Base-by-base conservation (phyloP, 1,140 invertebrate genomes). In the Cydia fagiglandana region DNA sequence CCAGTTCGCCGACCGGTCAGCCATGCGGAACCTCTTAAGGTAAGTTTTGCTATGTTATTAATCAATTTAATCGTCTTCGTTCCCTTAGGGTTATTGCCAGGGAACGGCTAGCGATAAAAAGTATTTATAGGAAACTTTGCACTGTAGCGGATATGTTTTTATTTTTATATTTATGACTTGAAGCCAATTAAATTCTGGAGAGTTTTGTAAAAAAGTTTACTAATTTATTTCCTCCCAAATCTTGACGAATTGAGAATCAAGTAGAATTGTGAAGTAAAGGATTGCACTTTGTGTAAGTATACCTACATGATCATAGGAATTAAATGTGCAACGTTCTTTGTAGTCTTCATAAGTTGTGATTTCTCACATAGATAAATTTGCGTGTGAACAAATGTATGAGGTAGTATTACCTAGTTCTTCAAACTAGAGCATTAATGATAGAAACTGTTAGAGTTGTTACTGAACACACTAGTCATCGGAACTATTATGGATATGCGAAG, bases 21-120 rank as follows among this genome's bases (percentile, higher is more conserved):
- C 82, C 75, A 91, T 91, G 89, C 87, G 88, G 85, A 89, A 89
- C 84, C 76, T 88, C 70, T 77, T 90, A 84, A 79, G 89, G 89
- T 91, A 80, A 88, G 87, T 85, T 81, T 75, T 66, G 76, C 61
- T 41, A 20, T 50, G 45, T 68, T 41, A 56, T 30, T 73, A 47
- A 64, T 66, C 20, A 73, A 70, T 38, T 41, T 79, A 50, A 68
- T 78, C 73, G 74, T 24, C 53, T 73, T 79, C 17, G 41, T 75
- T 77, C 61, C 77, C 75, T 78, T 78, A 66, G 78, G 79, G 77
- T 82, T 82, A 80, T 74, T 20, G 74, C 74, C 68, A 75, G 77
- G 70, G 76, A 78, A 70, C 34, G 34, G 15, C 15, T 70, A 17
- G n/a, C 66, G 34, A 70, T 38, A 38, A 70, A 70, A 70, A 70